Base-by-base conservation (phyloP, 2,888 invertebrate genomes). In the Leuctra nigra region DNA sequence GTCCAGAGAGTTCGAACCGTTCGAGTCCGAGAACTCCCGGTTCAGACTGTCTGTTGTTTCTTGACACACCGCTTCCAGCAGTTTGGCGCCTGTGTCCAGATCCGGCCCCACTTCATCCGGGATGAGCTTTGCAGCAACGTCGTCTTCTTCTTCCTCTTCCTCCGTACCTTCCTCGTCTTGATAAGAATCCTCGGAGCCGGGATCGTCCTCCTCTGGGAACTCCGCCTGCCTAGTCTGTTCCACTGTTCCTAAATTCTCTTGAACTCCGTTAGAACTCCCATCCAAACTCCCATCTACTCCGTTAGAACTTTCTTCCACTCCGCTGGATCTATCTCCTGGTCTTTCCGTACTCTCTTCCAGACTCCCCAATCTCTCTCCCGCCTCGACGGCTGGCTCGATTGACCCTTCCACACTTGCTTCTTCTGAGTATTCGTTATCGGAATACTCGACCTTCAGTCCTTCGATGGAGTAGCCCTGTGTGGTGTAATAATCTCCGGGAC, bases 51-150 rank as follows among this genome's bases (percentile, higher is more conserved):
- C 38, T 6, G 36, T 41, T 4, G 54, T 54, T 23, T 54, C 54
- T 9, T 41, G 54, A 38, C 54, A 54, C 4, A 44, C 70, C 66
- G 72, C 76, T 75, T 64, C 75, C 74, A 61, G 76, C 76, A 44
- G n/a, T 18, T 35, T 35, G 44, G 61, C 54, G 29, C 53, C 46
- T 13, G 29, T 48, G 18, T 33, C 44, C 1, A n/a, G n/a, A n/a
- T n/a, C n/a, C n/a, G n/a, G 23, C 61, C 59, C 46, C 59, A 44
- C 20, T n/a, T 33, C 16, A 14, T 50, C 50, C 33, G 33, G 18
- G 35, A 50, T 35, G 64, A 65, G 58, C 60, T 65, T 55, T 58
- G 62, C 62, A 11, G 61, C 46, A 53, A 22, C 60, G 57, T 61
- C 63, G 50, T 53, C 57, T 4, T 52, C 55, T 18, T 55, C 54